Percentiles rank a stretch among this genome's conserved stretches.
Conservation (phyloP, 2,888 invertebrate species). For the Labia minor region DNA sequence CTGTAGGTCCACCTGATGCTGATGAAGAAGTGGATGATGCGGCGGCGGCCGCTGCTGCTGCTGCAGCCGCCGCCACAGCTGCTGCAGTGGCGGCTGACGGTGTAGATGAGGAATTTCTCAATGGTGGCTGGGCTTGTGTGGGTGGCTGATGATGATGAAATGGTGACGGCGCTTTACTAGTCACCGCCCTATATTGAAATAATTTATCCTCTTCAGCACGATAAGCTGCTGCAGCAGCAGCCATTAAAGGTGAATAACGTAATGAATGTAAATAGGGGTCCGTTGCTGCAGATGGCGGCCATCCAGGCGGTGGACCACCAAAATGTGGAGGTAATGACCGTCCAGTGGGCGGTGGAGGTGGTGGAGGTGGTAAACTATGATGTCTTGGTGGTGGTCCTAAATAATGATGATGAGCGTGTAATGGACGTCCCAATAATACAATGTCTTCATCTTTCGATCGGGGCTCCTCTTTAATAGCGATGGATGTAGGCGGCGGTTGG, state of each 20-base stretch:
- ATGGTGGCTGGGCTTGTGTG: constrained; percentile 16
- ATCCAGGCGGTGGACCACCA: constrained; percentile 29
- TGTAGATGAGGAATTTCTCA: constrained; percentile 21
- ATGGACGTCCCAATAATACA: constrained; percentile 37
- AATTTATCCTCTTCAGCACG: constrained; percentile 54
- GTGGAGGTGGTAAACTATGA: constrained; percentile 28
- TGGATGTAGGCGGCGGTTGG: constrained; percentile 35
- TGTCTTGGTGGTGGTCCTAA: constrained; percentile 20
- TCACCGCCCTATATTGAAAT: constrained; percentile 48
- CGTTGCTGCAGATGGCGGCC: constrained; percentile 37
- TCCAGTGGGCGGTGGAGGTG: constrained; percentile 33
- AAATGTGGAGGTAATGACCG: constrained; percentile 30
- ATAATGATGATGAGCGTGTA: constrained; percentile 37
- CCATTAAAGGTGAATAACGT: constrained; percentile 68
- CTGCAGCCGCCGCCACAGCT: neutral
- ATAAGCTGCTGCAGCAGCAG: constrained; percentile 49
- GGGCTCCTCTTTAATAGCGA: constrained; percentile 55
- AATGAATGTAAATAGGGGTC: constrained; percentile 47
- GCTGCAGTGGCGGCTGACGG: constrained; percentile 16
- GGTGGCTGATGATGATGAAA: constrained; percentile 22
- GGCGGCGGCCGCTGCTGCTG: neutral
- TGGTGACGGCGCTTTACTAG: constrained; percentile 47
- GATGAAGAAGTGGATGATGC: neutral
- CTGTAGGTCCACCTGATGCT: neutral
- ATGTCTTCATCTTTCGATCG: constrained; percentile 33